Evolutionary conservation across 2,797 vertebrate genomes (phyloP).

Genomic region (Ptychadena robeensis): DNA sequence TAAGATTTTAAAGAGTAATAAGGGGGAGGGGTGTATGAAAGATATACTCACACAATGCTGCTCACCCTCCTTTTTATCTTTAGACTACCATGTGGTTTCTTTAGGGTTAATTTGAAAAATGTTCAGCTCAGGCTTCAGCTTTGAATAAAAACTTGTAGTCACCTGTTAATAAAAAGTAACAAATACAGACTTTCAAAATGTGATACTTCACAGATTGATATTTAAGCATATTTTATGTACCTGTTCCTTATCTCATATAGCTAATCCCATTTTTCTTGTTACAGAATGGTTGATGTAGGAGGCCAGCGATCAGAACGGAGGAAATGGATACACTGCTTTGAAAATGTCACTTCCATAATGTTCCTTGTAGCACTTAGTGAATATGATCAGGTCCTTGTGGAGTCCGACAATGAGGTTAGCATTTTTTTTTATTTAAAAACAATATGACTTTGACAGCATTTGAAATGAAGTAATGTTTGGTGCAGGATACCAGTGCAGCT

Average conservation of each 20-base stretch:
- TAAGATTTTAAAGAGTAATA: too few relatives aligned
- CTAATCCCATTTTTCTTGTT: constrained; percentile 45
- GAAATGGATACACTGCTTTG: constrained; percentile 98
- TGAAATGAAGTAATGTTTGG: not conserved
- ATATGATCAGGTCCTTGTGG: constrained; percentile 95
- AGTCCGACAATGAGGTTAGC: constrained; percentile 92
- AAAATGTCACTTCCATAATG: constrained; percentile 97
- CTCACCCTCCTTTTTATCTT: too few relatives aligned
- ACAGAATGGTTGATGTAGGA: constrained; percentile 95
- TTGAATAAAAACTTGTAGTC: too few relatives aligned
- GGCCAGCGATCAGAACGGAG: constrained; percentile 96
- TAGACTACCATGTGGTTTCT: too few relatives aligned
- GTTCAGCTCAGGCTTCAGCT: too few relatives aligned
- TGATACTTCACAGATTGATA: too few relatives aligned
- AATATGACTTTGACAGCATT: not conserved
- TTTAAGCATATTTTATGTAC: constrained; percentile 13
- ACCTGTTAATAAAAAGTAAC: too few relatives aligned
- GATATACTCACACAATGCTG: too few relatives aligned
- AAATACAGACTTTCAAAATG: too few relatives aligned
- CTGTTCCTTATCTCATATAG: not conserved
- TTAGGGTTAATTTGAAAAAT: too few relatives aligned
- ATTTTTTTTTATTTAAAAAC: not conserved
- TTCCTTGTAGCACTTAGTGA: constrained; percentile 96
- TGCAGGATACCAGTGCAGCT: too few relatives aligned
- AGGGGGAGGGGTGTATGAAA: too few relatives aligned